These are phyloP conservation scores for Agriotes lineatus DNA, from an alignment of 2,888 invertebrate species.

Conservation along the genomic window DNA sequence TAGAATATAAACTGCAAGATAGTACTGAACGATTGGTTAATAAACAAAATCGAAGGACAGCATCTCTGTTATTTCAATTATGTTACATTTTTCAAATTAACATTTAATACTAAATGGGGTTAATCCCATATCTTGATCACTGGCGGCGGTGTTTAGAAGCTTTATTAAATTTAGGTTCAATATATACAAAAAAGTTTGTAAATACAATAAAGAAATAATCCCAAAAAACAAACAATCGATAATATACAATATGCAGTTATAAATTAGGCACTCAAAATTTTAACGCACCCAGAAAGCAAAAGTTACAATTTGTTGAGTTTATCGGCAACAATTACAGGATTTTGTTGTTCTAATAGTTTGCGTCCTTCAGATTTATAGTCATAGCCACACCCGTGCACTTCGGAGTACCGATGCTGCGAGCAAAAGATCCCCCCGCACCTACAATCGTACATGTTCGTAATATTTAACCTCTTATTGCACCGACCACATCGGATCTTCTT, in stretches of 20 bases:
- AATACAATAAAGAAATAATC: slow-evolving; percentile 38
- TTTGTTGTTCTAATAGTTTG: slow-evolving; percentile 72
- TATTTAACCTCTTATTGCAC: slow-evolving; percentile 78
- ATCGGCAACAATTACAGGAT: slow-evolving; percentile 76
- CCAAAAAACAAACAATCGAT: slow-evolving; percentile 22
- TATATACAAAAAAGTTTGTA: slow-evolving; percentile 38
- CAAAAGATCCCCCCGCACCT: slow-evolving; percentile 83
- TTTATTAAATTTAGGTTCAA: slow-evolving; percentile 35
- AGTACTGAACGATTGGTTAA: too few relatives aligned
- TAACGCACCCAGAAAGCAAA: slow-evolving; percentile 30
- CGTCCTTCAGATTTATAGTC: slow-evolving; percentile 83
- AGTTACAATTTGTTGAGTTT: slow-evolving; percentile 81
- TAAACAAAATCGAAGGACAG: too few relatives aligned
- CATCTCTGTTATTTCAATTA: too few relatives aligned
- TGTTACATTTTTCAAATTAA: too few relatives aligned
- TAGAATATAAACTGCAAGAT: too few relatives aligned
- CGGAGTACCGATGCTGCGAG: slow-evolving; percentile 81
- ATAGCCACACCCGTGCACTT: slow-evolving; percentile 82
- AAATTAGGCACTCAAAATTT: slow-evolving; percentile 42
- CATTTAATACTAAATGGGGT: too few relatives aligned
- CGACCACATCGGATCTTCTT: slow-evolving; percentile 72
- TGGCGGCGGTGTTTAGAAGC: slow-evolving; percentile 23
- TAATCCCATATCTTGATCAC: too few relatives aligned
- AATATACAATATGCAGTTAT: slow-evolving; percentile 28
- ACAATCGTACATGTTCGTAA: slow-evolving; percentile 77